These are phyloP conservation scores for Ciona savignyi DNA, from an alignment of 23 tunicate genomes.

Conservation along the genomic window DNA sequence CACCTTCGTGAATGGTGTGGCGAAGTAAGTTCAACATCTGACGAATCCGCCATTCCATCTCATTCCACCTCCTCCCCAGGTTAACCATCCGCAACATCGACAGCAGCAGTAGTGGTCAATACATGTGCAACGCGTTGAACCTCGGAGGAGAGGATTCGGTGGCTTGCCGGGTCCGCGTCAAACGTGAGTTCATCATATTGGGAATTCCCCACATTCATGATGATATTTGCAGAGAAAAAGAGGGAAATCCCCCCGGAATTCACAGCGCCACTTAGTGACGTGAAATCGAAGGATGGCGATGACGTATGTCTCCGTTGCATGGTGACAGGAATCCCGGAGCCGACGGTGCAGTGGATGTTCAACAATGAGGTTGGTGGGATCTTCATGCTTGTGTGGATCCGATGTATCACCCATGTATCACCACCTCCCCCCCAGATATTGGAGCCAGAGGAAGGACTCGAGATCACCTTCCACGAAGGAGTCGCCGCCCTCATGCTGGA, in stretches of 20 bases:
- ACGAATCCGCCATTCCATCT: too few species aligned
- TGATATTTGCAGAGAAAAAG: constrained; percentile 63
- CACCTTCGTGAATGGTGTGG: constrained; percentile 47
- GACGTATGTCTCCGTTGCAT: constrained; percentile 75
- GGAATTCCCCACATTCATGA: too few species aligned
- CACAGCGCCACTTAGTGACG: constrained; percentile 75
- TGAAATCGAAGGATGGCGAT: constrained; percentile 44
- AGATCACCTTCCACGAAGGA: constrained; percentile 52
- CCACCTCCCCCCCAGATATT: constrained; percentile 40
- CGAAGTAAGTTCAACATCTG: constrained; percentile 44
- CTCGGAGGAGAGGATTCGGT: constrained; percentile 74
- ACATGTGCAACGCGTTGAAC: constrained; percentile 92
- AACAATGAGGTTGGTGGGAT: constrained; percentile 57
- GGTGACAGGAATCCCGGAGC: constrained; percentile 87
- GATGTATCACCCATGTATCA: too few species aligned
- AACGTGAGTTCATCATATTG: constrained; percentile 62
- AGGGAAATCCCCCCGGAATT: constrained; percentile 61
- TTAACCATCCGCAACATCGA: constrained; percentile 47
- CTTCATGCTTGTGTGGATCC: too few species aligned
- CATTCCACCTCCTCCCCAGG: too few species aligned
- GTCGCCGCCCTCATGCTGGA: constrained; percentile 72
- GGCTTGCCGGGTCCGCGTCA: constrained; percentile 88
- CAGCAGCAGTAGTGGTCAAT: constrained; percentile 68
- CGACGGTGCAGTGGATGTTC: constrained; percentile 58
- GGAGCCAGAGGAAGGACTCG: constrained; percentile 78